A percentile compares a stretch with the other conserved stretches of the same genome.
These are phyloP conservation scores for Asarcornis scutulata DNA, from an alignment of 2,113 vertebrate species.

Conservation along the genomic window DNA sequence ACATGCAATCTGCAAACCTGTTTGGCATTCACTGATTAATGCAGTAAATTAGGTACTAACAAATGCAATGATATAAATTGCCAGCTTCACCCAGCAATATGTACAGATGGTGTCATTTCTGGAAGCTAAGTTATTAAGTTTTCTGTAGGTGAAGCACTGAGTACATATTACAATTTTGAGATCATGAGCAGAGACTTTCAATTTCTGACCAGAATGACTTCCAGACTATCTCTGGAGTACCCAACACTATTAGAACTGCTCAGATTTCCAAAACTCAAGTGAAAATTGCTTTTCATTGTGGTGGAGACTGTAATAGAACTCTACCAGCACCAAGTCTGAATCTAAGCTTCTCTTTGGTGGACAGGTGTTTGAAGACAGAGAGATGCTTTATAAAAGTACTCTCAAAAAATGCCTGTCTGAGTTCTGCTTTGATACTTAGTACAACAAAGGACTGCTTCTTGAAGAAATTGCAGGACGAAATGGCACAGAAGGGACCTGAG, in stretches of 20 bases:
- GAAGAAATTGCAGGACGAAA: background rate
- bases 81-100: slow-evolving; percentile 21
- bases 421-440: background rate
- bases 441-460: background rate
- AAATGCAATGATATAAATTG: slow-evolving; percentile 50
- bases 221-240: background rate
- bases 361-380: background rate
- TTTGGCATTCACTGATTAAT: slow-evolving; percentile 68
- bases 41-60: slow-evolving; percentile 64
- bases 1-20: slow-evolving; percentile 53
- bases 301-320: background rate
- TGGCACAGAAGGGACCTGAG: background rate
- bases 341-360: background rate
- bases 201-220: background rate
- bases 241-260: background rate
- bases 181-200: background rate
- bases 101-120: slow-evolving; percentile 30
- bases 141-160: background rate
- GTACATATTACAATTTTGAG: background rate
- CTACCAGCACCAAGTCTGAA: background rate
- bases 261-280: slow-evolving; percentile 1
- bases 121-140: slow-evolving; percentile 36
- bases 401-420: background rate
- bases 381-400: background rate
- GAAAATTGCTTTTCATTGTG: background rate